Evolutionary conservation across 2,113 vertebrate genomes (phyloP), one percentile per base, ranked within the genome.

Genomic region (Scomber japonicus): DNA sequence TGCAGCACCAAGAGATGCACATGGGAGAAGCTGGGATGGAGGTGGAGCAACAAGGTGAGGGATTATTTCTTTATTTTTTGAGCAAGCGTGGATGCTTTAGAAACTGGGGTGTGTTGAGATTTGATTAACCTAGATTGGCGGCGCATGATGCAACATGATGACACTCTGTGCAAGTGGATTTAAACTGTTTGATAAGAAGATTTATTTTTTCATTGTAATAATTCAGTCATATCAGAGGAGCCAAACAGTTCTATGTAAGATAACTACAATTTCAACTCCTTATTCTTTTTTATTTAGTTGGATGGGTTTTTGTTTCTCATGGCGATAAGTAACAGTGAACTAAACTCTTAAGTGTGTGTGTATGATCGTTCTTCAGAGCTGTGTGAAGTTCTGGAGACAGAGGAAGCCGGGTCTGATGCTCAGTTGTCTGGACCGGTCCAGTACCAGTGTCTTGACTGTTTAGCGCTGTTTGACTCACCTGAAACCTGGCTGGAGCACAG

Each of bases 371-470:
- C 30, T 13, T 17, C 80, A 95, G 94, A 93, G 82, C 49, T 94
- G 70, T 94, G 92, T 57, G 93, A 95, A 85, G 92, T 94, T 56
- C 49, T 90, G 71, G 93, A 94, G 68, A 78, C 84, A 0, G 88
- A 87, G 24, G 90, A 88, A 2, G 70, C 70, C 0, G 75, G 56
- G 5, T 53, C 88, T 0, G 89, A 84, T 3, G 71, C 60, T 56
- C 78, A 87, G 31, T 15, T 14, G 17, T 75, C 85, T 0, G 92
- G 94, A 54, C 95, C 96, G 14, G 96, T 97, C 64, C 96, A 96
- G 78, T 97, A 97, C 91, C 96, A 97, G 88, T 98, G 97, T 72
- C 93, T 95, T 4, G 96, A 97, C 73, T 98, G 97, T 71, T 93
- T 96, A 78, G 95, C 96, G 60, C 93, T 98, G 21, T 98, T 97